These are phyloP conservation scores for Pachypeltis micranthus DNA, from an alignment of 1,140 invertebrate species.

Conservation along the genomic window DNA sequence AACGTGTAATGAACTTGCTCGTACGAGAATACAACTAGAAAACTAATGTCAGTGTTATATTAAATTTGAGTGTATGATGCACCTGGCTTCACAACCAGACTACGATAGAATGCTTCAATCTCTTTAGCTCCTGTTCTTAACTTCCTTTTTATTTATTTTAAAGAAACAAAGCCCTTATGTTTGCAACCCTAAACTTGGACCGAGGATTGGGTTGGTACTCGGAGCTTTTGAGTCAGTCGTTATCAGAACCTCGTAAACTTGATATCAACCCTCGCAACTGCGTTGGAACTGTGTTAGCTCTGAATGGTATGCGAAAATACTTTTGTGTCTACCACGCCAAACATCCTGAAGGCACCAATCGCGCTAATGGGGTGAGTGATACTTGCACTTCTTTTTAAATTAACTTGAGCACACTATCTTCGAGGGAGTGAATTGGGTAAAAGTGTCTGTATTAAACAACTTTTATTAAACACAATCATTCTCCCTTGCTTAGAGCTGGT, in stretches of 20 bases:
- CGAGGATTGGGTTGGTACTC: conserved; percentile 82
- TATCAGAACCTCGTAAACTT: conserved; percentile 66
- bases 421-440: too few species aligned
- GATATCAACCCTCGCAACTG: conserved; percentile 93
- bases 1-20: background rate
- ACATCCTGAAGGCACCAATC: conserved; percentile 44
- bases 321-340: conserved; percentile 98
- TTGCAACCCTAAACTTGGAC: conserved; percentile 84
- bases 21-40: too few species aligned
- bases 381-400: too few species aligned
- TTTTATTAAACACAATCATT: too few species aligned
- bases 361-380: background rate
- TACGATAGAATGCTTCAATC: too few species aligned
- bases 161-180: conserved; percentile 85
- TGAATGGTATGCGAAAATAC: conserved; percentile 93
- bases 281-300: conserved; percentile 87
- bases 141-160: conserved; percentile 15
- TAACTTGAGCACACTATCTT: too few species aligned
- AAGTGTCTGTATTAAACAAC: too few species aligned
- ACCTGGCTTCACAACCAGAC: too few species aligned
- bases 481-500: too few species aligned
- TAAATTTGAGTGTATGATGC: too few species aligned
- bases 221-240: conserved; percentile 69
- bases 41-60: too few species aligned
- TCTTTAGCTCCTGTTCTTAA: too few species aligned